Evolutionary conservation across 2,797 vertebrate genomes (phyloP).

Genomic region (Triplophysa bombifrons): DNA sequence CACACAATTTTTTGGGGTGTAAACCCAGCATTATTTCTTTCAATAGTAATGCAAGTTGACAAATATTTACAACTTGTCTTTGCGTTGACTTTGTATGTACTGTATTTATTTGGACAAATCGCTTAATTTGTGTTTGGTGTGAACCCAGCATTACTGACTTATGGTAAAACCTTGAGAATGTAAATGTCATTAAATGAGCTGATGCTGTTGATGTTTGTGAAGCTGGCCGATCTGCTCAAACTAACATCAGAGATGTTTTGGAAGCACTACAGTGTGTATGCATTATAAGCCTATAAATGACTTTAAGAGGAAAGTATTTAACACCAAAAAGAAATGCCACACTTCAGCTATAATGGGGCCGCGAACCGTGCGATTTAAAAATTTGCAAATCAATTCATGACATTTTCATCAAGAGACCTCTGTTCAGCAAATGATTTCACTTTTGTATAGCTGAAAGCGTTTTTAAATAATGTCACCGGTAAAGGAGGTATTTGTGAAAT

Average conservation of each 20-base stretch:
- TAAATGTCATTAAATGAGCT: not conserved
- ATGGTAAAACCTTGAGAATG: too few species aligned
- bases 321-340: not conserved
- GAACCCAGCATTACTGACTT: too few species aligned
- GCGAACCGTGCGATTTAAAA: not conserved
- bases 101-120: too few species aligned
- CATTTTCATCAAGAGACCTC: not conserved
- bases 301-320: not conserved
- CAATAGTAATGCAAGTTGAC: too few species aligned
- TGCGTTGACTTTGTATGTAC: too few species aligned
- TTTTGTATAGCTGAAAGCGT: not conserved
- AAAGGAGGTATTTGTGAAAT: not conserved
- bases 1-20: too few species aligned
- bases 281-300: not conserved
- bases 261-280: not conserved
- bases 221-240: not conserved
- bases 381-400: not conserved
- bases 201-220: not conserved
- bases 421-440: not conserved
- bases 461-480: slow-evolving; percentile 3
- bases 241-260: not conserved
- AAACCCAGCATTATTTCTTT: too few species aligned
- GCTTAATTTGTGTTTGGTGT: too few species aligned
- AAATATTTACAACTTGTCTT: too few species aligned
- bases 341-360: not conserved